Evolutionary conservation across 2,113 vertebrate species (phyloP), one percentile per base, ranked within the genome.

Genomic region (Neogale vison): DNA sequence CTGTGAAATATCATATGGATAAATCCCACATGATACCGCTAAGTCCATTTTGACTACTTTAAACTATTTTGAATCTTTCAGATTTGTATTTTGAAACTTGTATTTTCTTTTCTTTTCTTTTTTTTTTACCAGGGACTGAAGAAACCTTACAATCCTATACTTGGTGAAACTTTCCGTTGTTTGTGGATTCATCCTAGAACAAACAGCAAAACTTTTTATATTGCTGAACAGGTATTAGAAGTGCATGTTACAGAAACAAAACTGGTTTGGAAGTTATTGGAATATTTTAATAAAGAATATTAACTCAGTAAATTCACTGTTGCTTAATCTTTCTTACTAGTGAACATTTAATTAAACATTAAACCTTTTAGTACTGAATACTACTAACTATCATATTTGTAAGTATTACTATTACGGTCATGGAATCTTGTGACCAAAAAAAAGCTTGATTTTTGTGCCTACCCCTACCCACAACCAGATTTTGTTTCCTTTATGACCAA

Each of bases 71-170:
- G 3, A 93, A 55, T 93, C 20, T 92, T 97, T 6, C 83, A 1
- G 96, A 39, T 67, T 45, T 96, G 42, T 91, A 71, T 57, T 65
- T 92, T 96, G 3, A 95, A 31, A 76, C 87, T 76, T 97, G 13
- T 96, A 4, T 93, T 0, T 90, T 71, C 15, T 96, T n/a, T 96
- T 31, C 0, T 59, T 9, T 26, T 0, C 4, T 42, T 42, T 96
- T 52, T 52, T 52, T 95, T 34, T 96, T 82, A 82, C 45, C 98
- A 99, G 99, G 99, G 99, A 80, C 98, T 99, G 87, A 99, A 99
- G 99, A 99, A 99, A 98, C 99, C 99, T 3, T 99, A 99, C 97
- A 99, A 99, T 98, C 99, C 99, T 90, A 99, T 99, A 80, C 99
- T 99, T 61, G 99, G 99, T 84, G 99, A 99, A 98, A 99, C 99